Conservation (phyloP, 2,113 vertebrate species). For the Patagioenas fasciata region DNA sequence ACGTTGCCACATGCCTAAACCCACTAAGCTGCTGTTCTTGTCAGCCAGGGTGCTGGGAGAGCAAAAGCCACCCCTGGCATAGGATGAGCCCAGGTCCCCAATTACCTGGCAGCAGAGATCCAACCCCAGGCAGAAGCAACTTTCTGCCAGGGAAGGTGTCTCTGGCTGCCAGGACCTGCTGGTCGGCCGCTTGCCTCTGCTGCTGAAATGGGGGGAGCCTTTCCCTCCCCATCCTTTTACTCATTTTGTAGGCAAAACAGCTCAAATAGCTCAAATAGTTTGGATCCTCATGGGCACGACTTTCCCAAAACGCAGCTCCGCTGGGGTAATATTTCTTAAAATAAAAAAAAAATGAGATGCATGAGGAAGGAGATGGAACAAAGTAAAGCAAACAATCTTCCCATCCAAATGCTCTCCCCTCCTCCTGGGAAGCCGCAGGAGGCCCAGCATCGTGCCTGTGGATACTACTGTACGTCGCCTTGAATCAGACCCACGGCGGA, state of each 20-base stretch:
- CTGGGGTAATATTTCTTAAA: conserved; percentile 62
- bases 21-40: neutral
- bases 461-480: neutral
- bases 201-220: neutral
- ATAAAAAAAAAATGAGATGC: conserved; percentile 6
- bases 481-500: neutral
- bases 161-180: neutral
- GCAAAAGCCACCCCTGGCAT: neutral
- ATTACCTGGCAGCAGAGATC: neutral
- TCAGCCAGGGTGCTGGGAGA: neutral
- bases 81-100: neutral
- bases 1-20: neutral
- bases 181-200: neutral
- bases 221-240: conserved; percentile 19
- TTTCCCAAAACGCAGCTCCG: conserved; percentile 21
- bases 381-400: conserved; percentile 45
- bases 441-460: conserved; percentile 17
- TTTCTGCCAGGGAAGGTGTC: neutral
- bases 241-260: conserved; percentile 42
- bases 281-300: neutral
- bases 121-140: neutral
- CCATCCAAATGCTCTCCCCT: conserved; percentile 8
- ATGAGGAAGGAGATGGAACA: conserved; percentile 42
- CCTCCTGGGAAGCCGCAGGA: conserved; percentile 11
- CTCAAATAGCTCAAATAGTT: conserved; percentile 60